Evolutionary conservation across 2,113 vertebrate genomes (phyloP), one percentile per base, ranked within the genome.

Genomic region (Hypomesus transpacificus): DNA sequence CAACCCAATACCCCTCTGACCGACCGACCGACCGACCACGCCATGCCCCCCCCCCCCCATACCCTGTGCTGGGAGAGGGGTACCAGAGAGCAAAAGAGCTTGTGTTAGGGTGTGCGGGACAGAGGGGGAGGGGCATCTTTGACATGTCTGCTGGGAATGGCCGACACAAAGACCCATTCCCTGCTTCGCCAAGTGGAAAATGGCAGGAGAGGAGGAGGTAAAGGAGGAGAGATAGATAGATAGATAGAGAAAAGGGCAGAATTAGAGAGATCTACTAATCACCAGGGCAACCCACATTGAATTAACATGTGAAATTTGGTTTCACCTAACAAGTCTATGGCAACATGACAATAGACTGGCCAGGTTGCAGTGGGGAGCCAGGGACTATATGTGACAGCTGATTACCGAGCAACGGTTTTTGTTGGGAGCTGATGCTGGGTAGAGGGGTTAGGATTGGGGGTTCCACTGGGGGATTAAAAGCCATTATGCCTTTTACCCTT

Each of bases 161-260:
- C 74, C 58, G n/a, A 68, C 85, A 92, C 89, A 92, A 92, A 91
- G 88, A 83, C 85, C 83, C 80, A 85, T 90, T 91, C 76, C 85
- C 86, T 91, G 89, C 81, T 87, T 85, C 77, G 84, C 85, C 91
- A 91, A 89, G 91, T 91, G 90, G 90, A 93, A 92, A 92, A 92
- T 90, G 84, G 78, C 73, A 81, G 79, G 82, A 80, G 79, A 83
- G 75, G 52, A 75, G 70, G 74, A 86, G 82, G 82, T 86, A 80
- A 73, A 72, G 80, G 79, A 21, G 84, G 87, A 80, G 80, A 79
- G 28, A 16, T 14, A 24, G 46, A n/a, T 22, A 14, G 46, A 50
- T 11, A 21, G 72, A 58, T 3, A 14, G 52, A 46, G 17, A n/a
- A 59, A 62, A 81, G 85, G 83, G 85, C 66, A 78, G 66, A 91